Conservation (phyloP, 2,797 vertebrate genomes). For the Enteromius afrohamiltoni region DNA sequence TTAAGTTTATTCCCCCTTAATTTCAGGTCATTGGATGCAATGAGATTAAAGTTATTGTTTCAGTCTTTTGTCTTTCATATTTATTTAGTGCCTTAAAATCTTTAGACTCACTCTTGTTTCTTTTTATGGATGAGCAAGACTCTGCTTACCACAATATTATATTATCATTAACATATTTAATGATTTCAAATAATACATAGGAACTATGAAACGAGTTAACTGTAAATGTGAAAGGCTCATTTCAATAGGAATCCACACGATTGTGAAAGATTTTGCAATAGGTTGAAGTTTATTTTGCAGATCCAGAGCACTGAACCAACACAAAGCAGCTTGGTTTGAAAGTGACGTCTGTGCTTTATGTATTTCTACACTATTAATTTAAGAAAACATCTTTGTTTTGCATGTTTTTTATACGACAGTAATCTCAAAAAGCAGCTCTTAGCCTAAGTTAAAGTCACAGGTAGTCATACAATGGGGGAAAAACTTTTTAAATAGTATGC, state of each 20-base stretch:
- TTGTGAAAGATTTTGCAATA: background rate
- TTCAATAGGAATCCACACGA: background rate
- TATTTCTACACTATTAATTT: background rate
- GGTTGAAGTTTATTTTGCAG: background rate
- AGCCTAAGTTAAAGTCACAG: background rate
- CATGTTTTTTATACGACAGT: background rate
- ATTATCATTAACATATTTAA: background rate
- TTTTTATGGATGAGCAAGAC: background rate
- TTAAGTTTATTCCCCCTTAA: background rate
- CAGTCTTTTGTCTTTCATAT: constrained; percentile 1
- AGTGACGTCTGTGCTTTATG: background rate
- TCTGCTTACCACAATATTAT: background rate
- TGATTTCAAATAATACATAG: background rate
- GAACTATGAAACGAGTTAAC: background rate
- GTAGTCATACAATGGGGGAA: background rate
- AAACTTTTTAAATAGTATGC: background rate
- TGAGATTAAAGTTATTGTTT: constrained; percentile 10
- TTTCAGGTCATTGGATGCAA: background rate
- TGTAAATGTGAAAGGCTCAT: background rate
- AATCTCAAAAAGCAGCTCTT: background rate
- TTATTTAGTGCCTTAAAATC: background rate
- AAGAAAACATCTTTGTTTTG: background rate
- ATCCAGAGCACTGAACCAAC: background rate
- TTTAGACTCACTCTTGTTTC: background rate
- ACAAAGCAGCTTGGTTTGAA: background rate